Evolutionary conservation across 2,888 invertebrate species (phyloP), one percentile per base, ranked within the genome.

Genomic region (Epistrophella euchroma): DNA sequence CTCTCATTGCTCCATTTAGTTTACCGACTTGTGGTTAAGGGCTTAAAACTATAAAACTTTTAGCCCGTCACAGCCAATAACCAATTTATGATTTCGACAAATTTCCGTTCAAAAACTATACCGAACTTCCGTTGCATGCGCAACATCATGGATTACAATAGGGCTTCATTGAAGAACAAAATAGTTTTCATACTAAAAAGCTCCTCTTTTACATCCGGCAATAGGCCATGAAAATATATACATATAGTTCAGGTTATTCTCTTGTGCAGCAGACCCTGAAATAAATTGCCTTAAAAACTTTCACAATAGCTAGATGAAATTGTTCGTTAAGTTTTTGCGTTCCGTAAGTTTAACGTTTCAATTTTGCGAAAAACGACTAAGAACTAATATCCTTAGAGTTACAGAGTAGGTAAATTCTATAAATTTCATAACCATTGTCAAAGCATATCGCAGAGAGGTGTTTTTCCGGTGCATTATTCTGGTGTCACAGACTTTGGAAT

Each of bases 251-350:
- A 68, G 68, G 55, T 68, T 76, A 62, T 50, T 45, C 47, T 47
- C 47, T 47, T 64, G 45, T 66, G 64, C 47, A 60, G 66, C 40
- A 76, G 68, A 81, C 81, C 85, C 68, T 75, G 52, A 80, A 56
- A 80, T 71, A 80, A 84, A 84, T 80, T 85, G 85, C 85, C 85
- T 76, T 68, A 73, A 82, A 81, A 85, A 85, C 85, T 85, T 85
- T 73, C 55, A 77, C 85, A 81, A 81, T 81, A 52, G 60, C 35
- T n/a, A 60, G 85, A 85, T 68, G 85, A 85, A 85, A 85, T 85
- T 85, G 76, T 85, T 85, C 62, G 85, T 60, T 81, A 85, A 85
- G 81, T 85, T 85, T 40, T 68, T 68, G 37, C 68, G 72, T 77
- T 70, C 55, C 52, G 47, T 68, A 60, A 56, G 72, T 80, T 80